Base-by-base conservation (phyloP, 2,888 invertebrate species). In the Megastigmus dorsalis region DNA sequence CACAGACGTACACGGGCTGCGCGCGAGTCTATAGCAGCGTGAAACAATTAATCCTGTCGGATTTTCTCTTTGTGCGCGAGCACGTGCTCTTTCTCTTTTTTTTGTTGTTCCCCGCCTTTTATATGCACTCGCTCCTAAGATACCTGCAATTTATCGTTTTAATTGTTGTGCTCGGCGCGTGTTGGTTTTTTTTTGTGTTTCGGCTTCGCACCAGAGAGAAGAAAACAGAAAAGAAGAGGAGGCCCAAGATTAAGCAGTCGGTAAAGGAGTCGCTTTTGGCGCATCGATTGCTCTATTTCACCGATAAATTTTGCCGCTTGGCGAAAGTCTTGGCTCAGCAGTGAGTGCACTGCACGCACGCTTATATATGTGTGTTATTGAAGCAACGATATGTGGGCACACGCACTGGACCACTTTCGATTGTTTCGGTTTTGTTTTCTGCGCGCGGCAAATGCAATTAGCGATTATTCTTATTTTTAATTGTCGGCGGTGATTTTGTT, bases 271-370 rank as follows among this genome's bases (percentile, higher is more conserved):
- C 10, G 10, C 36, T 60, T 41, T 55, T 41, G 36, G 65, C 69
- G 57, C 55, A 62, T 63, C 54, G 71, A 71, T 67, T 50, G 68
- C 52, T 75, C 72, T 63, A 68, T 72, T 75, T 75, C 26, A 23
- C 48, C 33, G 66, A 36, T n/a, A n/a, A n/a, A n/a, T 23, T 48
- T 52, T 28, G 20, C 6, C 18, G 6, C 5, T 13, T 4, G 41
- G 66, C 66, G 75, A 74, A 74, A 74, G 74, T 70, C 28, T 45
- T 33, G n/a, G n/a, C n/a, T n/a, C n/a, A n/a, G n/a, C n/a, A n/a
- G n/a, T n/a, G n/a, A n/a, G n/a, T n/a, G 4, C 66, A 3, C 15
- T 26, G 13, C 1, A 5, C 6, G 6, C 7, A 43, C 26, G 43
- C n/a, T n/a, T n/a, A n/a, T n/a, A n/a, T n/a, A n/a, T n/a, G n/a